Evolutionary conservation across 2,113 vertebrate species (phyloP).

Genomic region (Lepus americanus): DNA sequence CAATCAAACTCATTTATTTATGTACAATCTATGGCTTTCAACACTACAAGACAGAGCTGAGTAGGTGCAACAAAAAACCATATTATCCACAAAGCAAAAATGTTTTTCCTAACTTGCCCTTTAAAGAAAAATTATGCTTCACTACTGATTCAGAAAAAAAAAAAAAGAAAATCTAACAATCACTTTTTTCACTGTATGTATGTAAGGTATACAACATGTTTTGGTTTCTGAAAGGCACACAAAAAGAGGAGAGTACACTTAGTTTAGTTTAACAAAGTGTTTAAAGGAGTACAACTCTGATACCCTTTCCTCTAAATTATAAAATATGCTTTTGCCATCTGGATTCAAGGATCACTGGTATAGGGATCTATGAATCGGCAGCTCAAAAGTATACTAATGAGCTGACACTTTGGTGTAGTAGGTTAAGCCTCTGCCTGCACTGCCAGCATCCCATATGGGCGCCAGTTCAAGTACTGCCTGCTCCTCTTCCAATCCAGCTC

Average conservation of each 20-base stretch:
- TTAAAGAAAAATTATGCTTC: slow-evolving; percentile 54
- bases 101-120: not conserved
- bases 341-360: slow-evolving; percentile 9
- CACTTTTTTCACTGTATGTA: not conserved
- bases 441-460: no score
- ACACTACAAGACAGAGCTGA: not conserved
- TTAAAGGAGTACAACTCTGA: slow-evolving; percentile 22
- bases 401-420: slow-evolving; percentile 14
- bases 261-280: slow-evolving; percentile 20
- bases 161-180: slow-evolving; percentile 37
- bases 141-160: slow-evolving; percentile 39
- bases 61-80: slow-evolving; percentile 44
- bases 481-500: no score
- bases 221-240: slow-evolving; percentile 27
- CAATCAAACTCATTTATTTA: not conserved
- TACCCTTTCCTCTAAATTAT: slow-evolving; percentile 44
- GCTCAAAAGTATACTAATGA: slow-evolving; percentile 40
- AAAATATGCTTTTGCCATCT: slow-evolving; percentile 41
- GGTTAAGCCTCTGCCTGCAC: no score
- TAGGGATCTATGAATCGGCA: slow-evolving; percentile 1
- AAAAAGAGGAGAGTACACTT: not conserved
- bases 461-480: no score
- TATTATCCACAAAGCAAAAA: slow-evolving; percentile 9
- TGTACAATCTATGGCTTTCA: not conserved
- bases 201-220: not conserved